Conservation (phyloP, 2,888 invertebrate genomes). For the Drosophila kuntzei region DNA sequence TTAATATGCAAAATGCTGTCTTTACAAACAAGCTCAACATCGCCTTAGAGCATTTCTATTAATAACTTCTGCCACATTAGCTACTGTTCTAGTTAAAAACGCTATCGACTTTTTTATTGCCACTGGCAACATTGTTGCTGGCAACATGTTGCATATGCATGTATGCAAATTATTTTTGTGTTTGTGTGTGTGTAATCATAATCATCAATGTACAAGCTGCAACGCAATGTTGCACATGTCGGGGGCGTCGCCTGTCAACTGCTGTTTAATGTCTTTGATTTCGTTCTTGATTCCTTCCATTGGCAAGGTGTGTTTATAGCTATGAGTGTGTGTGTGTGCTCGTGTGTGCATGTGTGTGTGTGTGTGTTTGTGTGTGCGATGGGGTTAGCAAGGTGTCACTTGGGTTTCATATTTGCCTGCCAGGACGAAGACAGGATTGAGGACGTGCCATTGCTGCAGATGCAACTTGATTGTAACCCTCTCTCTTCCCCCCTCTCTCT, state of each 20-base stretch:
- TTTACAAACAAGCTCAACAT: neutral
- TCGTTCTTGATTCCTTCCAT: constrained; percentile 54
- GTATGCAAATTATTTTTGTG: neutral
- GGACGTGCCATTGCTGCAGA: constrained; percentile 70
- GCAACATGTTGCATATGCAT: constrained; percentile 24
- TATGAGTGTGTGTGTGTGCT: constrained; percentile 6
- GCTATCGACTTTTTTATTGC: constrained; percentile 12
- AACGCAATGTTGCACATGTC: constrained; percentile 72
- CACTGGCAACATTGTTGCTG: constrained; percentile 46
- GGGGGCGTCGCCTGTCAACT: constrained; percentile 74
- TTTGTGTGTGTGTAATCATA: constrained; percentile 26
- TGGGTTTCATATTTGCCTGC: constrained; percentile 63
- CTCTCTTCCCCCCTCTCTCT: neutral
- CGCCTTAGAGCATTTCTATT: neutral
- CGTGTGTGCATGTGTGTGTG: constrained; percentile 20
- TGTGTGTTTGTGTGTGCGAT: constrained; percentile 44
- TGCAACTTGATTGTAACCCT: constrained; percentile 61
- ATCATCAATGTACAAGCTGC: constrained; percentile 51
- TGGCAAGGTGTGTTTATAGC: constrained; percentile 59
- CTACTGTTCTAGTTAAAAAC: neutral
- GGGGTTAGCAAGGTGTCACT: constrained; percentile 59
- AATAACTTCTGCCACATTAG: neutral
- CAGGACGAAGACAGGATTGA: constrained; percentile 45
- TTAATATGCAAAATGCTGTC: neutral
- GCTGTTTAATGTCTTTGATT: constrained; percentile 69